Base-by-base conservation (phyloP, 2,797 vertebrate species). In the Arnoldichthys spilopterus region DNA sequence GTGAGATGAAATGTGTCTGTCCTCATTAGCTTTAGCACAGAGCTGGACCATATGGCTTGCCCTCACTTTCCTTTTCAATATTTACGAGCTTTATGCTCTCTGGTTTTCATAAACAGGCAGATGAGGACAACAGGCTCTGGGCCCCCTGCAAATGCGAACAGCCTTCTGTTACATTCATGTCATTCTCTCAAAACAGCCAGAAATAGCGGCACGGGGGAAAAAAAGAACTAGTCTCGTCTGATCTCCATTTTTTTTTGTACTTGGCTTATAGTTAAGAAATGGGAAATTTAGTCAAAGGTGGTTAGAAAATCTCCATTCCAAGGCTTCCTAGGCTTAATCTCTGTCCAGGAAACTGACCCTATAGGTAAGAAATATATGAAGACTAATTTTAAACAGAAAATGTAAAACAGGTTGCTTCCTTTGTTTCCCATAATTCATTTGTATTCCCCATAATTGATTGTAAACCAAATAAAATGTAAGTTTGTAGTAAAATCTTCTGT, bases 21-120 rank as follows among this genome's bases (percentile, higher is more conserved):
- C 93, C 94, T 93, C 90, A 95, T 97, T 96, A 97, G 93, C 93
- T 94, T 95, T 94, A 95, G 92, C 91, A 95, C 94, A 91, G 95
- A 94, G 92, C 90, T 90, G 88, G 90, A 95, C 95, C 95, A 96
- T 95, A 94, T 96, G 95, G 93, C 95, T 88, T 86, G 89, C 85
- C 84, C 89, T 91, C 85, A 67, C 69, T 88, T 88, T 82, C 68
- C 78, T 89, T 88, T 83, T 90, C 86, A 93, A 93, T 93, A 92
- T 93, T 93, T 91, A 92, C 92, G 88, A 87, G 92, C 87, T 84
- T 89, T 86, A 72, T 88, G 85, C 89, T 70, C 56, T 72, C 49
- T 81, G 72, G 22, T 51, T 81, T 85, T 81, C 53, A 81, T 77
- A 85, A 81, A 83, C 66, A 79, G 56, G 68, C 62, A 82, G 78